A percentile compares a stretch with the other conserved stretches of the same genome.
Conservation (phyloP, 2,888 invertebrate genomes). For the Dicyrtoma fusca region DNA sequence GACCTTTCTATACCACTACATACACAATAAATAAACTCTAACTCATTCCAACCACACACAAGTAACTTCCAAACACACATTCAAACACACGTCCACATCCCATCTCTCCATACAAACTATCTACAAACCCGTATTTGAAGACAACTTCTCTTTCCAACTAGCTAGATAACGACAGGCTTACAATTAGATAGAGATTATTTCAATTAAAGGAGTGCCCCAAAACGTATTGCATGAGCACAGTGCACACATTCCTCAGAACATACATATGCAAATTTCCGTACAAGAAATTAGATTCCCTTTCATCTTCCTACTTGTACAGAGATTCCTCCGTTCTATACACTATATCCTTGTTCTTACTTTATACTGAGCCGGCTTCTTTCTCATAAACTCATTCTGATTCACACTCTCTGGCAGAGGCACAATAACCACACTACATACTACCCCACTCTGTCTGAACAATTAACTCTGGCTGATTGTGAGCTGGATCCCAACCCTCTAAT, state of each 20-base stretch:
- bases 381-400: background rate
- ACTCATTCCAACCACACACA: slow-evolving; percentile 7
- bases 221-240: background rate
- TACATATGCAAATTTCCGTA: background rate
- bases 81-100: background rate
- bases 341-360: too few relatives aligned
- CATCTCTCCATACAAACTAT: background rate
- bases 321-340: too few relatives aligned
- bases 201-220: slow-evolving; percentile 35
- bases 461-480: too few relatives aligned
- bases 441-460: background rate
- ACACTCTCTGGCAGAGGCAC: too few relatives aligned
- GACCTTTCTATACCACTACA: too few relatives aligned
- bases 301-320: slow-evolving; percentile 5
- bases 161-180: background rate
- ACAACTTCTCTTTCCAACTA: slow-evolving; percentile 2
- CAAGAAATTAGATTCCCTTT: slow-evolving; percentile 15
- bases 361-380: background rate
- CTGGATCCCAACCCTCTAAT: too few relatives aligned
- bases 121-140: background rate
- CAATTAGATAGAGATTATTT: slow-evolving; percentile 15
- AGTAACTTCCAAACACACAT: background rate
- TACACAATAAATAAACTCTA: background rate
- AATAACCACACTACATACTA: background rate
- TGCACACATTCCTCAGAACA: background rate